phyloP scores from a whole-genome alignment of 2,888 invertebrate species.

The Caenorhabditis sp. region DNA sequence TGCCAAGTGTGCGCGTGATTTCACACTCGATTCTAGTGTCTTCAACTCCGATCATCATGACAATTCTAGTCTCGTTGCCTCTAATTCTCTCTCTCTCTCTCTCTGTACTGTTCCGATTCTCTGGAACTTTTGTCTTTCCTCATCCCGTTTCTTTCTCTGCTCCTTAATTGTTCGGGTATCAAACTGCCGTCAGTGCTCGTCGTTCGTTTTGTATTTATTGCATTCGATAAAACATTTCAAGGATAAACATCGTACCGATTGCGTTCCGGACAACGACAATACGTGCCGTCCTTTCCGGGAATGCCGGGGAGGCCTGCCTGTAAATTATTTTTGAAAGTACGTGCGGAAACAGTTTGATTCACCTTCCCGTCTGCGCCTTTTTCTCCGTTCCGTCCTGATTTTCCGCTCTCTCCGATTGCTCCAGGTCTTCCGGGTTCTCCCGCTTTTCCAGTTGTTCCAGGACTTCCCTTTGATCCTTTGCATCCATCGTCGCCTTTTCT shows the following conservation, averaged over 20 bases:
- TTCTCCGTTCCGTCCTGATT: too few species aligned
- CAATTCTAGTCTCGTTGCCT: constrained; percentile 47
- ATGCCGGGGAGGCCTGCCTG: constrained; percentile 8
- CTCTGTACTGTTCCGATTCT: constrained; percentile 13
- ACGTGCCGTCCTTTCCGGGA: constrained; percentile 26
- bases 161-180: constrained; percentile 17
- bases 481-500: constrained; percentile 26
- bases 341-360: too few species aligned
- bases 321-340: too few species aligned
- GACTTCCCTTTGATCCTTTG: constrained; percentile 22
- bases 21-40: background rate
- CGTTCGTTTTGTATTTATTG: constrained; percentile 11
- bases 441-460: constrained; percentile 17
- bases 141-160: background rate
- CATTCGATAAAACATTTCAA: constrained; percentile 1
- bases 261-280: constrained; percentile 28
- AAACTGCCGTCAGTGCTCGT: constrained; percentile 6
- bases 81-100: background rate
- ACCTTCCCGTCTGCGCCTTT: constrained; percentile 22
- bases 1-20: constrained; percentile 70
- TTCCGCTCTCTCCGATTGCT: constrained; percentile 23
- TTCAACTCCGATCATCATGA: constrained; percentile 39
- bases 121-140: constrained; percentile 1
- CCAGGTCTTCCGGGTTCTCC: constrained; percentile 23
- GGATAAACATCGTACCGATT: constrained; percentile 18